Percentiles rank a stretch among this genome's conserved stretches.
phyloP scores from a whole-genome alignment of 2,797 vertebrate genomes.

The Telmatherina bonti region DNA sequence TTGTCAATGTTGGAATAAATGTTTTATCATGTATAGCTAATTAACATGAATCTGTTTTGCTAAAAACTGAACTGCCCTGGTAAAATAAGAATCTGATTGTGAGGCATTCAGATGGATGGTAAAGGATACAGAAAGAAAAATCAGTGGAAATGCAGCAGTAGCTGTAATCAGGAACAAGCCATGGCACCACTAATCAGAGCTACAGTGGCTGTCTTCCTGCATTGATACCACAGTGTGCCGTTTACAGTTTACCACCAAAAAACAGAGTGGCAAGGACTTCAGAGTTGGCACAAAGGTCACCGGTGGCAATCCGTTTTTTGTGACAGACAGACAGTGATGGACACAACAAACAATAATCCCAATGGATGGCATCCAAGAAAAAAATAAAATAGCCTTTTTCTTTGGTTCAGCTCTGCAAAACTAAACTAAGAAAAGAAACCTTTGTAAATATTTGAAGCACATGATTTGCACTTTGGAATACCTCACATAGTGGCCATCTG shows the following conservation, averaged over 20 bases:
- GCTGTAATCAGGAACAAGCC: neutral
- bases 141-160: slow-evolving; percentile 6
- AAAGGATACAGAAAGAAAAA: neutral
- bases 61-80: too few relatives aligned
- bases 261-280: neutral
- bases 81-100: neutral
- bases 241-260: neutral
- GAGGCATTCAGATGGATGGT: neutral
- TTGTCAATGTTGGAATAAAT: too few relatives aligned
- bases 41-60: too few relatives aligned
- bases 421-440: neutral
- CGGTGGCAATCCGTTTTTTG: neutral
- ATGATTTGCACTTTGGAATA: neutral
- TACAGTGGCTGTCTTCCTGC: neutral
- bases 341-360: neutral
- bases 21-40: too few relatives aligned
- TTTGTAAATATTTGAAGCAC: neutral
- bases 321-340: neutral
- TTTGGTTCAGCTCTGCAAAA: too few relatives aligned
- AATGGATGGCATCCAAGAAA: too few relatives aligned
- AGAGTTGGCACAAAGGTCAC: neutral
- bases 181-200: neutral
- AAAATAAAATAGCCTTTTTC: too few relatives aligned
- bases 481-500: neutral
- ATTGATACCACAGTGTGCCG: neutral